Conservation (phyloP, 2,888 invertebrate genomes). For the Thelaira solivaga region DNA sequence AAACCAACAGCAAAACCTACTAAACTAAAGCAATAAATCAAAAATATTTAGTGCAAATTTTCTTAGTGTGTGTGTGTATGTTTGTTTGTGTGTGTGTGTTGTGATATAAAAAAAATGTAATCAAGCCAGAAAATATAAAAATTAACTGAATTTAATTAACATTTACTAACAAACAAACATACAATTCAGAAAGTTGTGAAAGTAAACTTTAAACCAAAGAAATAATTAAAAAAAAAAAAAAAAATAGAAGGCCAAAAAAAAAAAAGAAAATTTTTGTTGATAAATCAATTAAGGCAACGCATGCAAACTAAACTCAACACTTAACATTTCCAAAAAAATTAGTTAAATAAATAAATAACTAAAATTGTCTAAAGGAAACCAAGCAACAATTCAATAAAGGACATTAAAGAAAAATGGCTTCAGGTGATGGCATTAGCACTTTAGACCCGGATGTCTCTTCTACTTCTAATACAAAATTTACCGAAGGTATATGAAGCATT, state of each 20-base stretch:
- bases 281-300: conserved; percentile 41
- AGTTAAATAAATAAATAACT: conserved; percentile 11
- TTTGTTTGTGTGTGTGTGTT: no score
- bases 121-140: no score
- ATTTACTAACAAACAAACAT: conserved; percentile 7
- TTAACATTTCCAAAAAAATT: conserved; percentile 2
- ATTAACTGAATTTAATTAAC: no score
- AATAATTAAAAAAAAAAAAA: background rate
- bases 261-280: conserved; percentile 14
- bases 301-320: background rate
- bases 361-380: conserved; percentile 1
- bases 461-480: conserved; percentile 79
- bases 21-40: conserved; percentile 61
- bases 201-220: background rate
- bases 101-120: no score
- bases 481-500: conserved; percentile 67
- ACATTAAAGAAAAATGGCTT: conserved; percentile 81
- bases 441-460: conserved; percentile 86
- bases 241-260: background rate
- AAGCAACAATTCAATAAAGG: background rate
- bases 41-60: conserved; percentile 57
- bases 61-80: conserved; percentile 14
- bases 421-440: conserved; percentile 87
- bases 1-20: conserved; percentile 32
- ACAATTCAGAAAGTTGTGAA: no score